phyloP scores from a whole-genome alignment of 2,797 vertebrate species.

The Melanogrammus aeglefinus region DNA sequence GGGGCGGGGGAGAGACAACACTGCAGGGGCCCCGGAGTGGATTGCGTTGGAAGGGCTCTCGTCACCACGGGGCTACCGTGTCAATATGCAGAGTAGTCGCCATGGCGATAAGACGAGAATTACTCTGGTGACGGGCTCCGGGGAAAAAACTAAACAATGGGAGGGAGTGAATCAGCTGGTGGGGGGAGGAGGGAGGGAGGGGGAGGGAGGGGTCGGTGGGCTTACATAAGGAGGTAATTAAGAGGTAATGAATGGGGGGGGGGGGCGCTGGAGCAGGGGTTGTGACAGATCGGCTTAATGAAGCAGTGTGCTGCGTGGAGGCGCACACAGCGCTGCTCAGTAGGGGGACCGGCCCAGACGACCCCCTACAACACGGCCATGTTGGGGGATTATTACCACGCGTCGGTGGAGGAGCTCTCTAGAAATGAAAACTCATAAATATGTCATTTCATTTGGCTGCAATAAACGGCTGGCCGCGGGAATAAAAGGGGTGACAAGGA shows the following conservation, averaged over 20 bases:
- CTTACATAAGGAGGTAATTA: conserved; percentile 39
- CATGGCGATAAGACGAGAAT: conserved; percentile 10
- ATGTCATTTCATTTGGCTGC: neutral
- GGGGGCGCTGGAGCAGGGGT: conserved; percentile 16
- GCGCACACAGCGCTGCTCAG: neutral
- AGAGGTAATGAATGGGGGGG: conserved; percentile 55
- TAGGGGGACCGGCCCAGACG: neutral
- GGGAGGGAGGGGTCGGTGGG: neutral
- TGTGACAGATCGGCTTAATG: conserved; percentile 38
- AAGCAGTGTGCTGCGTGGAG: conserved; percentile 18
- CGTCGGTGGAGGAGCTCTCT: neutral
- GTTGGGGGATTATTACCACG: neutral
- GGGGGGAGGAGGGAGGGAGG: neutral
- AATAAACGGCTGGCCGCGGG: neutral
- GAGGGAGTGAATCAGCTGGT: neutral
- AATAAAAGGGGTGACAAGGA: neutral
- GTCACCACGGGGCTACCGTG: conserved; percentile 18
- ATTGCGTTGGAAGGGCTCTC: neutral
- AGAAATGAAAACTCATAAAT: neutral
- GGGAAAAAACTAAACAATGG: conserved; percentile 41
- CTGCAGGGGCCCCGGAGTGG: no score
- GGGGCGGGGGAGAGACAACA: neutral
- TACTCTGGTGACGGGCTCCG: conserved; percentile 26
- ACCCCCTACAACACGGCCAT: neutral
- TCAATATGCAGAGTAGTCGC: conserved; percentile 34